These are phyloP conservation scores for Onychomys leucogaster DNA, from an alignment of 2,797 vertebrate species.

Conservation along the genomic window DNA sequence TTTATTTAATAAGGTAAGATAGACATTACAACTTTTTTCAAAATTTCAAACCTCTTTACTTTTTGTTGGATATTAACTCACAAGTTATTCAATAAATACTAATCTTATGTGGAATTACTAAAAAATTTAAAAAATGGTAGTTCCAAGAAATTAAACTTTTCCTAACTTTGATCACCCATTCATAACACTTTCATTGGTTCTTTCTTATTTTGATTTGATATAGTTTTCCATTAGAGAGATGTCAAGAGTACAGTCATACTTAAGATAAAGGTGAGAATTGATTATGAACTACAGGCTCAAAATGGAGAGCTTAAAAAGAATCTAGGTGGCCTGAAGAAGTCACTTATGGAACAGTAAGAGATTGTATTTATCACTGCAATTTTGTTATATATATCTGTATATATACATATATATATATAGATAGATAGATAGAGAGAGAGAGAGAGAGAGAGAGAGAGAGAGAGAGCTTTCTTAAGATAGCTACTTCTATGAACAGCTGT, in stretches of 20 bases:
- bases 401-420: background rate
- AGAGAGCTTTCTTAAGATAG: background rate
- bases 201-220: background rate
- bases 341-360: background rate
- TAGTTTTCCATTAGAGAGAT: background rate
- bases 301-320: background rate
- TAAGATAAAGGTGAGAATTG: background rate
- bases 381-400: background rate
- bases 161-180: background rate
- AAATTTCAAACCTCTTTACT: background rate
- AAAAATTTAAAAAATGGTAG: background rate
- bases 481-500: background rate
- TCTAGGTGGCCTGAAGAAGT: background rate
- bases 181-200: background rate
- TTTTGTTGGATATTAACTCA: background rate
- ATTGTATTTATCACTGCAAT: background rate
- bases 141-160: background rate
- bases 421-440: too few species aligned
- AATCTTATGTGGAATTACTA: background rate
- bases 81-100: background rate
- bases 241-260: background rate
- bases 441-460: too few species aligned
- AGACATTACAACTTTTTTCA: background rate
- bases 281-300: background rate
- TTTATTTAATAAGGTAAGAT: background rate